Evolutionary conservation across 2,113 vertebrate species (phyloP).

Genomic region (Notiomystis cincta): DNA sequence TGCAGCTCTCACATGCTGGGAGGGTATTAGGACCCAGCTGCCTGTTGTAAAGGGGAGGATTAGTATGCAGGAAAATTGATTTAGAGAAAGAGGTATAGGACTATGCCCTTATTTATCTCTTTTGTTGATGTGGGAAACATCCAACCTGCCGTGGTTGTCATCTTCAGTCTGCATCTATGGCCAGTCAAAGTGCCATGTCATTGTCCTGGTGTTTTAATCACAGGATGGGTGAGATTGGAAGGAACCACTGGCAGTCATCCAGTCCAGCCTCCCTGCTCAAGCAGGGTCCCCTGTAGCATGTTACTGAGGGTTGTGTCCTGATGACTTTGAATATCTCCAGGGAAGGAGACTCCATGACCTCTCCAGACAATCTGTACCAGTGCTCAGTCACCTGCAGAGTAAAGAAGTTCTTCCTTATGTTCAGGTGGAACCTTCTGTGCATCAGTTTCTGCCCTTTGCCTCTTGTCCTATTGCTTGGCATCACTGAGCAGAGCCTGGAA

Average conservation of each 20-base stretch:
- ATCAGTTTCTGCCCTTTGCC: background rate
- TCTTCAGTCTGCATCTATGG: background rate
- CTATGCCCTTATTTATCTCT: background rate
- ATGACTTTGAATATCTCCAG: background rate
- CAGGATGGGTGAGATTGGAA: background rate
- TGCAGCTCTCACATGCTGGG: background rate
- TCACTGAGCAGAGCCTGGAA: background rate
- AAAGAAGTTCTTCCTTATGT: background rate
- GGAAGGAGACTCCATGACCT: background rate
- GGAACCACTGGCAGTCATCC: background rate
- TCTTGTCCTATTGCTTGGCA: rapidly evolving
- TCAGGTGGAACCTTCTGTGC: background rate
- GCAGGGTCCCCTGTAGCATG: background rate
- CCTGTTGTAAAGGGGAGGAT: background rate
- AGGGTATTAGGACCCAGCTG: background rate
- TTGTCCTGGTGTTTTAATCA: background rate
- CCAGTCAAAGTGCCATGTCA: background rate
- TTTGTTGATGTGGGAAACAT: background rate
- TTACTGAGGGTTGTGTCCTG: background rate
- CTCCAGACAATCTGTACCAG: background rate
- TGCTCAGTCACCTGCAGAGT: background rate
- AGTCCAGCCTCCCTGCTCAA: background rate
- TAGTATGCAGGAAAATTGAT: background rate
- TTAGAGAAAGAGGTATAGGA: background rate
- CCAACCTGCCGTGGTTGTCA: background rate